Base-by-base conservation (phyloP, 2,888 invertebrate genomes). In the Muscina levida region DNA sequence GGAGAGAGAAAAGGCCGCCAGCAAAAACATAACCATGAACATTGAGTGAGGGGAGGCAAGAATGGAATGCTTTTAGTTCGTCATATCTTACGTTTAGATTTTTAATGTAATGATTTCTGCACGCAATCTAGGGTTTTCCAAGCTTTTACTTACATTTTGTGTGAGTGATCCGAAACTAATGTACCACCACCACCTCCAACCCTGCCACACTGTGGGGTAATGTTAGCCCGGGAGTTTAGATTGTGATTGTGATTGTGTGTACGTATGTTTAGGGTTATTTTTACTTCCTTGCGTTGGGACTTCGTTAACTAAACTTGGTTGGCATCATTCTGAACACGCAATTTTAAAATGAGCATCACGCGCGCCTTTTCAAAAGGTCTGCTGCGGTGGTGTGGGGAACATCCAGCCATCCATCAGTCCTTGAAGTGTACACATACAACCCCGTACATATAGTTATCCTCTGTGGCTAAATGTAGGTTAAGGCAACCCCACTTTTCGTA, bases 341-440 rank as follows among this genome's bases (percentile, higher is more conserved):
- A 87, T 86, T 88, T 86, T 84, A 85, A 86, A 87, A 86, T 84
- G 85, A 87, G 85, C 82, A 84, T 84, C 85, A 86, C 85, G 85
- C 84, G 82, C 85, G 79, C 82, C 77, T 82, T 82, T 46, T 48
- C 51, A 66, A 46, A 39, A 44, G 56, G 22, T 65, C 37, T 53
- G n/a, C 42, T 5, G 8, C 44, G 66, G 53, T 17, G 48, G 26
- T 62, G 46, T 51, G 53, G 17, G 19, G 46, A 31, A 31, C 8
- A 31, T 31, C n/a, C n/a, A 62, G 24, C 10, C 37, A 10, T 37
- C 37, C 42, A 68, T 62, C 19, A 66, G 42, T 19, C 39, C 65
- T 48, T 1, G 66, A 72, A 62, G 37, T n/a, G n/a, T 53, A 72
- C 17, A 8, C 51, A 19, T 10, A 6, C 22, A 51, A 1, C 2